phyloP scores from a whole-genome alignment of 2,113 vertebrate species.

The Panthera leo region DNA sequence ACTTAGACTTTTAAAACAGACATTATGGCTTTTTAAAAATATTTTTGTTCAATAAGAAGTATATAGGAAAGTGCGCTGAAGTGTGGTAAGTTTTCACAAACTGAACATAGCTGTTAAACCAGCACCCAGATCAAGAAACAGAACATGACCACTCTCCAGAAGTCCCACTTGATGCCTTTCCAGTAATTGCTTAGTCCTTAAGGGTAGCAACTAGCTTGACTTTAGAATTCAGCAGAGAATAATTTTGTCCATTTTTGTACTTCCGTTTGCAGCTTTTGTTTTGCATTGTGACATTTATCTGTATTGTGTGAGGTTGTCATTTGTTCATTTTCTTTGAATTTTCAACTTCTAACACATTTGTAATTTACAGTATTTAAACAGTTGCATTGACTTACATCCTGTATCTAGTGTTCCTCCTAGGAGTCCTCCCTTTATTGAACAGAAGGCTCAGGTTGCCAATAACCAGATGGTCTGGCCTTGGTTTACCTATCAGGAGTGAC shows the following conservation, averaged over 20 bases:
- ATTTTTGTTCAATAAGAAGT: slow-evolving; percentile 11
- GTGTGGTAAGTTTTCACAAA: neutral
- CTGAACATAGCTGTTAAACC: neutral
- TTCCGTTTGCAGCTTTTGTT: slow-evolving; percentile 24
- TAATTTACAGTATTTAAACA: neutral
- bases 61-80: neutral
- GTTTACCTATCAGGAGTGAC: neutral
- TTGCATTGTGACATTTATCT: neutral
- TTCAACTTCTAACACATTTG: neutral
- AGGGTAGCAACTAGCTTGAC: neutral
- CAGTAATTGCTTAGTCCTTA: neutral
- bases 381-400: neutral
- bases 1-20: neutral
- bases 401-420: neutral
- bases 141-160: neutral
- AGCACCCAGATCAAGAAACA: neutral
- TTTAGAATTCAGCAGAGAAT: slow-evolving; percentile 22
- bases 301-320: neutral
- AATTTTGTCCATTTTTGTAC: slow-evolving; percentile 14
- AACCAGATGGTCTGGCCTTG: slow-evolving; percentile 26
- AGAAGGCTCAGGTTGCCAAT: neutral
- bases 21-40: neutral
- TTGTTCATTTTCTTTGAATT: slow-evolving; percentile 28
- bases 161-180: neutral
- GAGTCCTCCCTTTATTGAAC: neutral